Evolutionary conservation across 2,888 invertebrate genomes (phyloP).

Genomic region (Cryptus armator): DNA sequence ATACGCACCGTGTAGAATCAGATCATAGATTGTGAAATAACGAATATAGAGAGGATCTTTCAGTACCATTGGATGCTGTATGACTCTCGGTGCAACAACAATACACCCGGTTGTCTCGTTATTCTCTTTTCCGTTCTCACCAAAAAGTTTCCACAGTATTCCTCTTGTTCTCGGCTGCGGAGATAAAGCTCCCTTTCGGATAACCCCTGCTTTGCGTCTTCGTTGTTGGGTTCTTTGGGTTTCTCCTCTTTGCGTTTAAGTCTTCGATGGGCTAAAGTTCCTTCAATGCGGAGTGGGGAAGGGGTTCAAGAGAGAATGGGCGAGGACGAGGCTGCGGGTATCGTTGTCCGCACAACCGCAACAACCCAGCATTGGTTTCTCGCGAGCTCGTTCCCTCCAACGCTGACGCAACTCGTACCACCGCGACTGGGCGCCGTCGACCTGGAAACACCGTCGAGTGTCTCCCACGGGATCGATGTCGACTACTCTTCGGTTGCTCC

Average conservation of each 20-base stretch:
- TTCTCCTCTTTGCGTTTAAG: conserved; percentile 47
- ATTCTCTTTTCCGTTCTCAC: conserved; percentile 37
- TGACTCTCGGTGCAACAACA: conserved; percentile 34
- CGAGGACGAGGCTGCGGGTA: conserved; percentile 33
- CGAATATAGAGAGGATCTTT: conserved; percentile 31
- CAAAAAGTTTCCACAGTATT: conserved; percentile 39
- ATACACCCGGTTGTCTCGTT: conserved; percentile 36
- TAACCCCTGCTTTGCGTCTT: conserved; percentile 57
- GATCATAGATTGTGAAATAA: conserved; percentile 40
- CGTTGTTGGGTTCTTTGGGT: conserved; percentile 44
- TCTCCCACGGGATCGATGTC: conserved; percentile 74
- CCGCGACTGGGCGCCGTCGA: conserved; percentile 54
- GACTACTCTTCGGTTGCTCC: conserved; percentile 54
- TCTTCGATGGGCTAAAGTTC: conserved; percentile 35
- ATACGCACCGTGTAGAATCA: conserved; percentile 23
- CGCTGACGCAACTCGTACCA: conserved; percentile 56
- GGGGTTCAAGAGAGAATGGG: neutral
- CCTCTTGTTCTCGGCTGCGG: conserved; percentile 49
- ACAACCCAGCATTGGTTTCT: conserved; percentile 53
- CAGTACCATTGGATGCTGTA: conserved; percentile 28
- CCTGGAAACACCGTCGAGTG: conserved; percentile 63
- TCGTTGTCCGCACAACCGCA: conserved; percentile 62
- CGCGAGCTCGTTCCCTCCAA: conserved; percentile 51
- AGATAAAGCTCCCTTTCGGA: conserved; percentile 77
- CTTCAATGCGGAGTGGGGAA: conserved; percentile 33